phyloP scores from a whole-genome alignment of 1,140 invertebrate genomes.

The Bombus pascuorum region DNA sequence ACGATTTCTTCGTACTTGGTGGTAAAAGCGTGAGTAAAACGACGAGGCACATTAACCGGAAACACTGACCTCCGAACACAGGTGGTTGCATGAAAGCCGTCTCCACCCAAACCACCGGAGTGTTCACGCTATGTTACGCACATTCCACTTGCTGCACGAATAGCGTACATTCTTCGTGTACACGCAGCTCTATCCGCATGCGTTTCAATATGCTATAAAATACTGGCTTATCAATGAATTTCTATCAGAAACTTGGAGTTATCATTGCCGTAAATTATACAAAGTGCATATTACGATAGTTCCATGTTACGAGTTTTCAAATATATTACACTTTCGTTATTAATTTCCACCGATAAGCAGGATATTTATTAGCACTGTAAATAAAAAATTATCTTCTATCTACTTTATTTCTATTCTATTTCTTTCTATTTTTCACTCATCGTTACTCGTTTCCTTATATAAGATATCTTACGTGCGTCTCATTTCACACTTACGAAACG shows the following conservation, averaged over 20 bases:
- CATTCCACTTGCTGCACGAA: slow-evolving; percentile 51
- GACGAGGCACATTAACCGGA: slow-evolving; percentile 21
- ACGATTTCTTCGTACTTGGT: not conserved
- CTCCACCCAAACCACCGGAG: slow-evolving; percentile 27
- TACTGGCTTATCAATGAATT: slow-evolving; percentile 1
- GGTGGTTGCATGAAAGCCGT: slow-evolving; percentile 44
- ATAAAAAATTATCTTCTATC: not conserved
- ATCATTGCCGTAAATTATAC: not conserved
- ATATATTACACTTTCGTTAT: not conserved
- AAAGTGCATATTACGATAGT: not conserved
- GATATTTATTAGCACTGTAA: no score
- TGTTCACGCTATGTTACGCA: slow-evolving; percentile 64
- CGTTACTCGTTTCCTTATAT: not conserved
- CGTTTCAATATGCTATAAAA: not conserved
- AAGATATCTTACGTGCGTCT: not conserved
- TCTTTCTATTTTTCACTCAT: not conserved
- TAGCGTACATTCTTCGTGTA: slow-evolving; percentile 17
- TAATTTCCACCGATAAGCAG: not conserved
- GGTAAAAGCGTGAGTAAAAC: slow-evolving; percentile 30
- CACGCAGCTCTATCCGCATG: not conserved
- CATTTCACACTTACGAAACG: not conserved
- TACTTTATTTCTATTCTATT: no score
- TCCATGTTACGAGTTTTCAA: not conserved
- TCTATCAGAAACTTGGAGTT: not conserved
- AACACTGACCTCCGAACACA: slow-evolving; percentile 37